These are phyloP conservation scores for Mus spicilegus DNA, from an alignment of 2,113 vertebrate species.

Conservation along the genomic window DNA sequence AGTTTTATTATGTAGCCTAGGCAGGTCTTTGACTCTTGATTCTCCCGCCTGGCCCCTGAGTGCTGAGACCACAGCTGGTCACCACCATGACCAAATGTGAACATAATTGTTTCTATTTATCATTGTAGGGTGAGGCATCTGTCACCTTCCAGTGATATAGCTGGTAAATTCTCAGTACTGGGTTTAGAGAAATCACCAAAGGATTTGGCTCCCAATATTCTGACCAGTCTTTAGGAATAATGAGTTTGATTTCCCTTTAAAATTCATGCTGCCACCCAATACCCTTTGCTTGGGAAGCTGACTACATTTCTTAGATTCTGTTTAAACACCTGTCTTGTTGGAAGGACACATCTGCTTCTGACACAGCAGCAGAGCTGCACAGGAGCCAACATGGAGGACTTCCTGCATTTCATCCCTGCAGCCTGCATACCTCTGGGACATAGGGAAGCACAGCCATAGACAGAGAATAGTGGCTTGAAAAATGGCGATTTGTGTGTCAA, in stretches of 20 bases:
- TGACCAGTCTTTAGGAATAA: conserved; percentile 57
- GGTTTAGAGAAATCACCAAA: conserved; percentile 24
- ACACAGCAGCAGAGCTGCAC: background rate
- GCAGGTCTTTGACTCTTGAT: background rate
- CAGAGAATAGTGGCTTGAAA: background rate
- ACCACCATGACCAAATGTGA: background rate
- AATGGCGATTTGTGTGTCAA: background rate
- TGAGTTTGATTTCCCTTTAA: conserved; percentile 58
- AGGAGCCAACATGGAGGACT: background rate
- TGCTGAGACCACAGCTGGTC: background rate
- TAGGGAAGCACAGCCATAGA: background rate
- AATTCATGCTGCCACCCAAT: conserved; percentile 46
- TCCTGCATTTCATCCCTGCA: background rate
- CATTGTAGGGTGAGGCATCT: background rate
- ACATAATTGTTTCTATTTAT: conserved; percentile 16
- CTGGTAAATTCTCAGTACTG: background rate
- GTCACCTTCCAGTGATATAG: background rate
- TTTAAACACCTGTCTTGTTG: background rate
- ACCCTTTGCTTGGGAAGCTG: background rate
- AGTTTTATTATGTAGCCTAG: background rate
- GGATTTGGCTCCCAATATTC: conserved; percentile 3
- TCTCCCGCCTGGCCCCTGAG: background rate
- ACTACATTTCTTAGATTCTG: conserved; percentile 35
- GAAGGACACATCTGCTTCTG: background rate
- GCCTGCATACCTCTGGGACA: background rate